Evolutionary conservation across 1,140 invertebrate species (phyloP).

Genomic region (Ips typographus): DNA sequence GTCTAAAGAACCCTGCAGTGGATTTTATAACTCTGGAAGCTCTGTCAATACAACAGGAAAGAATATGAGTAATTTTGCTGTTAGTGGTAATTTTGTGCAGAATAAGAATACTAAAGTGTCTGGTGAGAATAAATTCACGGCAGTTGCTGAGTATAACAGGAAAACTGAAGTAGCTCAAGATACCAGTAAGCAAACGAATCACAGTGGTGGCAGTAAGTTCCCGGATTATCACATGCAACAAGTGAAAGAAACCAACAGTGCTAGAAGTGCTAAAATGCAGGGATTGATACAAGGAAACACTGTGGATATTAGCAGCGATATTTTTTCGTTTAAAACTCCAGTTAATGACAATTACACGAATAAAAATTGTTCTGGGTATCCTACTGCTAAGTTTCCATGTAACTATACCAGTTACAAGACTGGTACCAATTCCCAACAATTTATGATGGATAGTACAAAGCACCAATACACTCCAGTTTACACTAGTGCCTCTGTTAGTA

Average conservation of each 20-base stretch:
- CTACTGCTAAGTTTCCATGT: not conserved
- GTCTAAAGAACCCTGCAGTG: conserved; percentile 34
- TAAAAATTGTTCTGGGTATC: not conserved
- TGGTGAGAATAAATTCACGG: not conserved
- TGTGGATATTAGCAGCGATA: conserved; percentile 6
- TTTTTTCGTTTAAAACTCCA: conserved; percentile 2
- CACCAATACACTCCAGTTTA: conserved; percentile 18
- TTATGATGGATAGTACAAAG: not conserved
- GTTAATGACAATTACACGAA: not conserved
- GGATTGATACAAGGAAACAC: not conserved
- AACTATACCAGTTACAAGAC: conserved; percentile 15
- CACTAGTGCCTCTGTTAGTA: conserved; percentile 10
- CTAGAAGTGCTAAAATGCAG: not conserved
- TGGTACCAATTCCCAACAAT: conserved; percentile 5
- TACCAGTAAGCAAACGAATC: not conserved
- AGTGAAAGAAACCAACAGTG: not conserved
- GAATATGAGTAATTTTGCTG: not conserved
- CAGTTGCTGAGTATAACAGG: not conserved
- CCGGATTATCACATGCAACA: not conserved
- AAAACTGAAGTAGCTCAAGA: not conserved
- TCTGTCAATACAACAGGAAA: not conserved
- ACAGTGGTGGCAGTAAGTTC: not conserved
- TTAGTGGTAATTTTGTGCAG: not conserved
- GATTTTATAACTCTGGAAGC: not conserved
- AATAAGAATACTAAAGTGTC: not conserved